Percentiles rank a stretch among this genome's conserved stretches.
These are phyloP conservation scores for Rhopalosiphum padi DNA, from an alignment of 1,140 invertebrate genomes.

Conservation along the genomic window DNA sequence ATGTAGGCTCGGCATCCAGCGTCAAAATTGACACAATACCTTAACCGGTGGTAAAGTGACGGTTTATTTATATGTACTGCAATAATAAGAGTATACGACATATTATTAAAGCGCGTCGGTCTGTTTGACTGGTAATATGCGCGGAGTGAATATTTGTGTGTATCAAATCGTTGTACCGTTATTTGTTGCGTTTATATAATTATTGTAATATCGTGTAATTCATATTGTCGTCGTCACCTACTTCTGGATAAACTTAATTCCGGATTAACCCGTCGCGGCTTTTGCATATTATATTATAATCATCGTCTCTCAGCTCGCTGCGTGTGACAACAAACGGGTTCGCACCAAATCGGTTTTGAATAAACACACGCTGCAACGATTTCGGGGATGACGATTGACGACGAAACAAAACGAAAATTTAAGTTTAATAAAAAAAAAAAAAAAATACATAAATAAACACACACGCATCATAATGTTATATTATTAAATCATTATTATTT, in stretches of 20 bases:
- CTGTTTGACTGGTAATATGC: background rate
- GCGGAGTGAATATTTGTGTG: background rate
- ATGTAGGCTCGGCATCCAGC: too few relatives aligned
- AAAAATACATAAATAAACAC: background rate
- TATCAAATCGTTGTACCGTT: background rate
- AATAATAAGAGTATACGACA: background rate
- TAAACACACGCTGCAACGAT: background rate
- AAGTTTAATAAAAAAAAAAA: background rate
- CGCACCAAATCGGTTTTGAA: background rate
- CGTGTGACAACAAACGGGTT: constrained; percentile 11
- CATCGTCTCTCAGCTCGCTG: background rate
- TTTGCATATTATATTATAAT: constrained; percentile 12
- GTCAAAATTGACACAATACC: background rate
- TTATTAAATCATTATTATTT: background rate
- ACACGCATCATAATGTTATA: background rate
- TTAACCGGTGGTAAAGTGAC: background rate
- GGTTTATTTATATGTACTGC: background rate
- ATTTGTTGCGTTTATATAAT: background rate
- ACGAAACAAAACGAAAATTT: background rate
- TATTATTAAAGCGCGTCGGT: background rate
- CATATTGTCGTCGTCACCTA: background rate
- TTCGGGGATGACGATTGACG: background rate
- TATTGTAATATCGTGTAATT: background rate
- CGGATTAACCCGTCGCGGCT: background rate
- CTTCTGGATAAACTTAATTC: background rate